Base-by-base conservation (phyloP, 2,888 invertebrate genomes). In the Koerneria pararmatus region DNA sequence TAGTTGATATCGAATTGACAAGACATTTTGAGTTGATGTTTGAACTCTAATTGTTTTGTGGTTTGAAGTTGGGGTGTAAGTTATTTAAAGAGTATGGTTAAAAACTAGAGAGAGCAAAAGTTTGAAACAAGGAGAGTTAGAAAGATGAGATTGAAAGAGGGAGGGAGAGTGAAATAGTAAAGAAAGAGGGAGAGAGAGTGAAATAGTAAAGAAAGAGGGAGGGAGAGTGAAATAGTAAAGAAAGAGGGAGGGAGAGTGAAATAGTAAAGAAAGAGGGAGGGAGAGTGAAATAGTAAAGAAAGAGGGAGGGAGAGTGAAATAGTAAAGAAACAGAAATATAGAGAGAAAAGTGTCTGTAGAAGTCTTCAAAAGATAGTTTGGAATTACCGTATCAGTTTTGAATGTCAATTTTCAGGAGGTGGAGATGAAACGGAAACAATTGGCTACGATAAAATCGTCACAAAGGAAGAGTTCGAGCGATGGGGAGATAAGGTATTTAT, bases 391-490 rank as follows among this genome's bases (percentile, higher is more conserved):
- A 41, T 19, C n/a, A n/a, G n/a, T n/a, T n/a, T n/a, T n/a, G n/a
- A n/a, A n/a, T n/a, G n/a, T n/a, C n/a, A n/a, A n/a, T n/a, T n/a
- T n/a, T n/a, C n/a, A n/a, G n/a, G 32, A 32, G 61, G 49, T 22
- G 61, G 58, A 11, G 41, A 65, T 22, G 58, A 56, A 58, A 63
- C 65, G 22, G 67, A 76, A 27, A 49, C 58, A 1, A 29, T 32
- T 51, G 49, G 35, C 58, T 59, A 46, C 46, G 57, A 60, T 22
- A 56, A 46, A 24, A 70, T 73, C 51, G 53, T 71, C 8, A 62
- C 72, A 29, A 73, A 75, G 62, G 70, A 72, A 4, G 76, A 76
- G 53, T 76, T 76, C 62, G 76, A 76, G 60, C 65, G 69, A 46
- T 75, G 73, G 73, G 76, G 76, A 66, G 73, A 72, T 27, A 74